Evolutionary conservation across 92 coral and sea anemone genomes (phyloP), one percentile per base, ranked within the genome.

Genomic region (Pocillopora meandrina): DNA sequence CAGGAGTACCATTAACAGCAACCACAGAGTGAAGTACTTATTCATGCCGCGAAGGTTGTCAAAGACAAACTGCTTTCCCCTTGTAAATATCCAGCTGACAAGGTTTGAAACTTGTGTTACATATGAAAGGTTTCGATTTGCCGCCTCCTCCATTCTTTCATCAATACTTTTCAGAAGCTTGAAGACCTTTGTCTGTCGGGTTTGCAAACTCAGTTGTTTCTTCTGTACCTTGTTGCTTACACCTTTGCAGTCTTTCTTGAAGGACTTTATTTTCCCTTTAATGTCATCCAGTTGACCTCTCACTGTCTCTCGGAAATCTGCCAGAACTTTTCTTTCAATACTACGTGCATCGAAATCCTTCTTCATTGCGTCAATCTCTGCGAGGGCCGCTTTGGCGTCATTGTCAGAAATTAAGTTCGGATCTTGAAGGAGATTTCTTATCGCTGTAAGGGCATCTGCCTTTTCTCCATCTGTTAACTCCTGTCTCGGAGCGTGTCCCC

Each of bases 401-500:
- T 64, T 59, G 55, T 92, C 95, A 17, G 86, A 83, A 57, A 52
- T 21, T 12, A 92, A 66, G 76, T 92, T 93, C 18, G 93, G 88
- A 76, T 95, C 95, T 77, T 75, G 71, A 13, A 95, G 90, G 12
- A 95, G 65, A 18, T 88, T 35, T 26, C 75, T 61, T 73, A 95
- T 90, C 16, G 80, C 72, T 7, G 19, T 60, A 11, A 95, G 81
- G 3, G 98, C 98, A 72, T 86, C 86, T 26, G 72, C 56, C 72
- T 75, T 92, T 74, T 92, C 88, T 36, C 66, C 56, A 20, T 71
- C 87, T 34, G 80, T 56, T 19, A 95, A 84, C 35, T 82, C 92
- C 31, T 90, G 98, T 57, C 80, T 77, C 2, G 95, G 82, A 55
- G 98, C 94, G 66, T 95, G 98, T 10, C 91, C 98, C 98, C 95